Evolutionary conservation across 2,888 invertebrate species (phyloP), one percentile per base, ranked within the genome.

Genomic region (Caenorhabditis panamensis): DNA sequence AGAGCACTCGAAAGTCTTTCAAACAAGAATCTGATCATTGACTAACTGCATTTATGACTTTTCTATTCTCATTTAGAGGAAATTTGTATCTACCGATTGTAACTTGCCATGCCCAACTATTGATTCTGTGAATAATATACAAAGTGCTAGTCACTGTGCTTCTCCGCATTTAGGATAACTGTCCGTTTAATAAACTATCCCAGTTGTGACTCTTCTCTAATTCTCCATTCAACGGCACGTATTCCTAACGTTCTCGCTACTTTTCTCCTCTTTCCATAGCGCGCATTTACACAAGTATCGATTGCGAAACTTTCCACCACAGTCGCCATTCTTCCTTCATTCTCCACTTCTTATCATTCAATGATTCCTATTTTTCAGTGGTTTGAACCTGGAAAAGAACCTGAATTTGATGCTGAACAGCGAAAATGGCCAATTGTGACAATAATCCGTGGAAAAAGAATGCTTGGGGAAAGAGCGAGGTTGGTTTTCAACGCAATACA

Each of bases 391-490:
- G 6, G n/a, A n/a, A n/a, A n/a, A n/a, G n/a, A n/a, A n/a, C n/a
- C n/a, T n/a, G n/a, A n/a, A 28, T 47, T 64, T 13, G 18, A 20
- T 47, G 22, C 22, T 51, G 13, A 16, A n/a, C 36, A 36, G 20
- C 13, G 36, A 31, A 36, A 66, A 75, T 73, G 73, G 79, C 69
- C 0, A 64, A 72, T 31, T 62, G 71, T 67, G 67, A 67, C 36
- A 68, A 68, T 16, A 79, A 66, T 51, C 61, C 71, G 2, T 76
- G 75, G 80, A 80, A 80, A 28, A 80, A 76, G 67, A 76, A 66
- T 66, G 76, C 80, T 5, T 80, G 79, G 79, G 79, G 79, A 2
- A 80, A 64, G 26, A 62, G n/a, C 1, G 73, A 76, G 64, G 79
- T 75, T 11, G 1, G 61, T 31, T 36, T 61, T 24, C 36, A 9